Base-by-base conservation (phyloP, 2,797 vertebrate species). In the Rhinichthys osculus region DNA sequence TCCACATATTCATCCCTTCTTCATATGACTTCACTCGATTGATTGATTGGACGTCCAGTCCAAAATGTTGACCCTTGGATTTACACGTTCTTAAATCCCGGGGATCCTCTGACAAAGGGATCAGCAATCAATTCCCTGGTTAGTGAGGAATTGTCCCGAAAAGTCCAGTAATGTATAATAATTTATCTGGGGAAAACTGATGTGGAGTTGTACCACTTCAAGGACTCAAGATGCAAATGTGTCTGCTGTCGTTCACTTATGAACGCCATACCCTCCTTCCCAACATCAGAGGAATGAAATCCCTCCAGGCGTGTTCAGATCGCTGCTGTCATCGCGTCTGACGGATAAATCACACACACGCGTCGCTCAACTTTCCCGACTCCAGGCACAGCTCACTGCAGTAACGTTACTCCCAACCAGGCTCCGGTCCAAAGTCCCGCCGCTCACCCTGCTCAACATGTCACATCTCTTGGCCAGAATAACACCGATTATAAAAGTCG, bases 171-270 rank as follows among this genome's bases (percentile, higher is more conserved):
- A 2, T 59, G 17, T 86, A 78, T 52, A 50, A 17, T n/a, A 7
- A 69, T 91, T 93, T 94, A 94, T 94, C 94, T 94, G 2, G 93
- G 93, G 67, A 93, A 93, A n/a, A 92, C 89, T 21, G 87, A 74
- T 33, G 90, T 88, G 52, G 76, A 78, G 13, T 88, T 83, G 64
- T 74, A 86, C 91, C 93, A 91, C 74, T 86, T 85, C 87, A 89
- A 30, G 33, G 88, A 89, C 83, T 91, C 84, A 16, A 77, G 86
- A 67, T 71, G 73, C 86, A 54, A 85, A 52, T 87, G 88, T 85
- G 84, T 87, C 83, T 66, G 35, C 78, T 87, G 71, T 86, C 81
- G 87, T 62, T 87, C 64, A n/a, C 85, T 78, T 66, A 83, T 76
- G 82, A 90, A 89, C 86, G 88, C 92, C 93, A 93, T 93, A 78